A percentile compares a stretch with the other conserved stretches of the same genome.
These are phyloP conservation scores for Villa cingulata DNA, from an alignment of 2,888 invertebrate species.

Conservation along the genomic window DNA sequence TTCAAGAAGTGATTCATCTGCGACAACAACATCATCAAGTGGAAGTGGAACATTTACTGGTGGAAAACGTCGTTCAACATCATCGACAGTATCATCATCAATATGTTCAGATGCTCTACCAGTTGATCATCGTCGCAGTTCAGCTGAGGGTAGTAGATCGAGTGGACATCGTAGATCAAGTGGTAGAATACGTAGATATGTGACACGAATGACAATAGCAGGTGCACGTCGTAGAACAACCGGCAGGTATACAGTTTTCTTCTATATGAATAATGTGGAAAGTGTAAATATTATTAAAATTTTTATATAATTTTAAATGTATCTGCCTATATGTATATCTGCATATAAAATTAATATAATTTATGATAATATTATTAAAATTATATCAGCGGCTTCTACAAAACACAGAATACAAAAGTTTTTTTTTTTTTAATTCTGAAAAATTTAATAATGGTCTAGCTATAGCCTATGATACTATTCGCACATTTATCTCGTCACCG, in stretches of 20 bases:
- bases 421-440: no score
- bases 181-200: conserved; percentile 31
- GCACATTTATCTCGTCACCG: no score
- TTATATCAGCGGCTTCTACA: no score
- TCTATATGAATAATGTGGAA: no score
- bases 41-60: conserved; percentile 32
- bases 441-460: no score
- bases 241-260: conserved; percentile 34
- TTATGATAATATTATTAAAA: no score
- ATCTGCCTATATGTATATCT: no score
- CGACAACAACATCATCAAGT: conserved; percentile 33
- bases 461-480: no score
- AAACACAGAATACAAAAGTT: no score
- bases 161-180: conserved; percentile 28
- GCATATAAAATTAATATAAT: no score
- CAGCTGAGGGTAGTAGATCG: conserved; percentile 30
- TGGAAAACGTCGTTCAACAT: conserved; percentile 31
- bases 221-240: conserved; percentile 35
- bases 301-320: no score
- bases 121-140: conserved; percentile 32
- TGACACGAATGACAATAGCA: conserved; percentile 33
- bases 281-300: no score
- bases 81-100: conserved; percentile 34
- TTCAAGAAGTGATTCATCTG: conserved; percentile 35
- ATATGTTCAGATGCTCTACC: conserved; percentile 30